These are phyloP conservation scores for Drosophila dives DNA, from an alignment of 2,888 invertebrate species.

Conservation along the genomic window DNA sequence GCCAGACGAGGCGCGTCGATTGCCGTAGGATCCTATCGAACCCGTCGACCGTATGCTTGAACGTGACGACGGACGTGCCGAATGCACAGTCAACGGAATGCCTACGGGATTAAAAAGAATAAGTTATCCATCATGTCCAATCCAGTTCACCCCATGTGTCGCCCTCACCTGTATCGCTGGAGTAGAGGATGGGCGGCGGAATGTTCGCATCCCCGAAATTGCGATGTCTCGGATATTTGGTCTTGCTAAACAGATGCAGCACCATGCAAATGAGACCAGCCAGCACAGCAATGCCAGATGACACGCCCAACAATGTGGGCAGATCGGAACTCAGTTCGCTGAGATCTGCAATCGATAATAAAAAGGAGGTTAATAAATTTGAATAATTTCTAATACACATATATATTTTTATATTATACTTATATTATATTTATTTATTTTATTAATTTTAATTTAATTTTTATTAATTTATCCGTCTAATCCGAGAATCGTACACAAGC, in stretches of 20 bases:
- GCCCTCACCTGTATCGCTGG: slow-evolving; percentile 91
- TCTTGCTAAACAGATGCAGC: slow-evolving; percentile 91
- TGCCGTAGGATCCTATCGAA: slow-evolving; percentile 86
- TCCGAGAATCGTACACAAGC: neutral
- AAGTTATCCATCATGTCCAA: neutral
- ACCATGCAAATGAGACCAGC: slow-evolving; percentile 95
- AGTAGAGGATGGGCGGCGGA: slow-evolving; percentile 93
- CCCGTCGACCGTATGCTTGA: slow-evolving; percentile 87
- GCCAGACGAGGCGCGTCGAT: slow-evolving; percentile 86
- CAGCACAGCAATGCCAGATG: slow-evolving; percentile 93
- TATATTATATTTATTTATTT: too few species aligned
- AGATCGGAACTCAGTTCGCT: slow-evolving; percentile 93
- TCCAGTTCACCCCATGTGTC: neutral
- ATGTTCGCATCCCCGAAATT: slow-evolving; percentile 93
- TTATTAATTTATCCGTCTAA: neutral
- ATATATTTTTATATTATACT: neutral
- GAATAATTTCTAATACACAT: neutral
- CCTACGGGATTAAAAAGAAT: slow-evolving; percentile 82
- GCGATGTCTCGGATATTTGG: slow-evolving; percentile 88
- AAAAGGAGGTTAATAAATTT: neutral
- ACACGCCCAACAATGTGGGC: slow-evolving; percentile 93
- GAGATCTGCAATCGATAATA: slow-evolving; percentile 87
- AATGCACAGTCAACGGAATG: slow-evolving; percentile 87
- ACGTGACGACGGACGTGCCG: slow-evolving; percentile 87
- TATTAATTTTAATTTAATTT: too few species aligned